Evolutionary conservation across 2,888 invertebrate species (phyloP).

Genomic region (Adineta ricciae): DNA sequence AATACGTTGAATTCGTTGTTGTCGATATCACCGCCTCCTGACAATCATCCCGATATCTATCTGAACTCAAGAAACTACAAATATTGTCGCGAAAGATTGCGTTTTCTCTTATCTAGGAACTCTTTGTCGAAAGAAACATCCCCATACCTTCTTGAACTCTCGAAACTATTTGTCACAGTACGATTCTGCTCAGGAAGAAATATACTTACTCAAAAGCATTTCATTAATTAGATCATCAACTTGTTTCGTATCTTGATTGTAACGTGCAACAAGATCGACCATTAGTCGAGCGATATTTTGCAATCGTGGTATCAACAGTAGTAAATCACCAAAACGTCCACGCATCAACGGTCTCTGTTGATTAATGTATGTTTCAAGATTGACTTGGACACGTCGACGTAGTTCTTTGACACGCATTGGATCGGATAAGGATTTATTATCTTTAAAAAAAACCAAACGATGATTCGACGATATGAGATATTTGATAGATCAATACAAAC

Average conservation of each 20-base stretch:
- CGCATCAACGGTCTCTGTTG: constrained; percentile 26
- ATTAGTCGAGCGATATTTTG: constrained; percentile 33
- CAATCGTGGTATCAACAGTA: constrained; percentile 29
- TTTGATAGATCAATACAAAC: constrained; percentile 52
- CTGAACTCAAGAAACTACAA: not conserved
- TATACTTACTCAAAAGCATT: constrained; percentile 33
- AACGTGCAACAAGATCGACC: constrained; percentile 30
- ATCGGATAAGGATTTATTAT: constrained; percentile 29
- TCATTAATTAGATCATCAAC: constrained; percentile 32
- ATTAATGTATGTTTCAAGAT: constrained; percentile 33
- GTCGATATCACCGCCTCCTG: not conserved
- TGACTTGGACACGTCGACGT: constrained; percentile 32
- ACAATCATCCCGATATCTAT: not conserved
- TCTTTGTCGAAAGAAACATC: no score
- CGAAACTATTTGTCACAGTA: no score
- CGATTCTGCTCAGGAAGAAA: no score
- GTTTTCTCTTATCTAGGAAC: not conserved
- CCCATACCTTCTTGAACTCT: no score
- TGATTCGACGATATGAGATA: no score
- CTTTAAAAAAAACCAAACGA: not conserved
- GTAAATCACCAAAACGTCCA: constrained; percentile 32
- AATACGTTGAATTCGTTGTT: not conserved
- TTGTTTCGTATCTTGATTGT: constrained; percentile 31
- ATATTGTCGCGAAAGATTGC: not conserved
- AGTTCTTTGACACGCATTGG: constrained; percentile 31